Percentiles rank a stretch among this genome's conserved stretches.
Evolutionary conservation across 2,113 vertebrate species (phyloP).

Genomic region (Montifringilla adamsi): DNA sequence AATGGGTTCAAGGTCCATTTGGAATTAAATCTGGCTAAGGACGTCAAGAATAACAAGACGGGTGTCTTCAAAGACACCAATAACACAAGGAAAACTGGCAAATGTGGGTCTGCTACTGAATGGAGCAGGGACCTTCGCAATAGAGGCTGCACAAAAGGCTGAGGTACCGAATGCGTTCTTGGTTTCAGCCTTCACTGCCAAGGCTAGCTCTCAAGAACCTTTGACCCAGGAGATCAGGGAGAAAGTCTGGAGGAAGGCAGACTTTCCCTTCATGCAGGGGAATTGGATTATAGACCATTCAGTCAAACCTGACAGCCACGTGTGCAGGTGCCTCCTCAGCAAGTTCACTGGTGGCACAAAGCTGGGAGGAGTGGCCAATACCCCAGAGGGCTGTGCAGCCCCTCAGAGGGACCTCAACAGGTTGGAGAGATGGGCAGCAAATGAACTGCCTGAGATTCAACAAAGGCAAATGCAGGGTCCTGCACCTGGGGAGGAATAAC

Average conservation of each 20-base stretch:
- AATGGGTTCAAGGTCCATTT: background rate
- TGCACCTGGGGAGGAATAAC: background rate
- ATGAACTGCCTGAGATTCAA: background rate
- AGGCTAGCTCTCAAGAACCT: background rate
- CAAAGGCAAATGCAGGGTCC: background rate
- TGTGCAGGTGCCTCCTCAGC: background rate
- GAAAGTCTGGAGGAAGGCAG: background rate
- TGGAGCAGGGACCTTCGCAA: background rate
- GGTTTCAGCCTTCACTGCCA: background rate
- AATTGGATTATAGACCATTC: background rate
- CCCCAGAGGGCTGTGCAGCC: background rate
- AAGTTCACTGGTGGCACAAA: background rate
- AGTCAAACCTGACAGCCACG: background rate
- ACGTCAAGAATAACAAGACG: background rate
- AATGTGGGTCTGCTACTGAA: background rate
- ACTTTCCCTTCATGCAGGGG: background rate
- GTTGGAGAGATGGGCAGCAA: background rate
- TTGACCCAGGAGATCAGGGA: background rate
- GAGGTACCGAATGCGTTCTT: background rate
- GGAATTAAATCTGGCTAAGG: background rate
- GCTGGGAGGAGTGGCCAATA: background rate
- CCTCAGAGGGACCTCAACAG: rapidly evolving
- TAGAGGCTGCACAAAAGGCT: background rate
- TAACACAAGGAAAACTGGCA: background rate
- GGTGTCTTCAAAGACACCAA: background rate